These are phyloP conservation scores for Meandrusa payeni DNA, from an alignment of 2,888 invertebrate species.

Conservation along the genomic window DNA sequence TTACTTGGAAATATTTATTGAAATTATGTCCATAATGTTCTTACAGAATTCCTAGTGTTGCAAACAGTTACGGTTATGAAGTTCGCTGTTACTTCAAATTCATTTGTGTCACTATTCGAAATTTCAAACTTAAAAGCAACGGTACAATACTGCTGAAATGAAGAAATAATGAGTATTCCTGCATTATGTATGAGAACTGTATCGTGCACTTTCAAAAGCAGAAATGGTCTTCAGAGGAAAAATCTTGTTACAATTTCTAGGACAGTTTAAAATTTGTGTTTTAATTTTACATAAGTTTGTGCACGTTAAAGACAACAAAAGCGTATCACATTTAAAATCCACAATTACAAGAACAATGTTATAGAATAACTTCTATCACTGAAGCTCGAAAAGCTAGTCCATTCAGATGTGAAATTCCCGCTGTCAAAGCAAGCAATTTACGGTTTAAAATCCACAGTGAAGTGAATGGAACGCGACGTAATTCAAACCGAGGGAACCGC, in stretches of 20 bases:
- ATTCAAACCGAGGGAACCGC: conserved; percentile 32
- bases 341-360: neutral
- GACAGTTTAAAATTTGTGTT: neutral
- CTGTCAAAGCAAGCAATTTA: conserved; percentile 22
- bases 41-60: too few relatives aligned
- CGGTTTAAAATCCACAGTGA: conserved; percentile 13
- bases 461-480: conserved; percentile 23
- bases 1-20: too few relatives aligned
- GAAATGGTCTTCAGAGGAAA: too few relatives aligned
- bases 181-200: conserved; percentile 51
- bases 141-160: neutral
- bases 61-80: neutral
- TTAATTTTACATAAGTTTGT: neutral
- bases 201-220: conserved; percentile 47
- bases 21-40: too few relatives aligned
- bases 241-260: too few relatives aligned
- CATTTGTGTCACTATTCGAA: conserved; percentile 1
- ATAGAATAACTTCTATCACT: conserved; percentile 2
- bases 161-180: conserved; percentile 35
- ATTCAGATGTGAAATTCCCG: conserved; percentile 17
- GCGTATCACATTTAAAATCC: neutral
- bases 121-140: conserved; percentile 1
- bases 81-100: neutral
- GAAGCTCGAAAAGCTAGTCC: conserved; percentile 2
- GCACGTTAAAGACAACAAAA: neutral